Evolutionary conservation across 2,113 vertebrate genomes (phyloP), one percentile per base, ranked within the genome.

Genomic region (Syngnathoides biaculeatus): DNA sequence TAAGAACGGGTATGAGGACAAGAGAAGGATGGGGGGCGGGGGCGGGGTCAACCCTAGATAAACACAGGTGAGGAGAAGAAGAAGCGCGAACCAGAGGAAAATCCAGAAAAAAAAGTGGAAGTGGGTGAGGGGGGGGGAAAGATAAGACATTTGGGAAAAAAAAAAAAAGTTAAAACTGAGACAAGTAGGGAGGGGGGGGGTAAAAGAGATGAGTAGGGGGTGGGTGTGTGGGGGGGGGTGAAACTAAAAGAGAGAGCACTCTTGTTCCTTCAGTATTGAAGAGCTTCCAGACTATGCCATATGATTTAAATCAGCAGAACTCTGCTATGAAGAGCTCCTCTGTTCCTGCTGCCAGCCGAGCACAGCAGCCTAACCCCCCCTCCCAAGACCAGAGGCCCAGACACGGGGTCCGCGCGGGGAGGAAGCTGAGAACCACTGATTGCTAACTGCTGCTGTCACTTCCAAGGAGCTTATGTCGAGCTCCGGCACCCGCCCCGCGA

Each of bases 301-400:
- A 93, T 94, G 92, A 94, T 93, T 94, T 92, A 93, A 94, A 94
- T 94, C 92, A 94, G 84, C 89, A 92, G 92, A 92, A 92, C 90
- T 90, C 90, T 83, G 90, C 91, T 91, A 93, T 93, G 93, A 93
- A 94, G 93, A 92, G 87, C 80, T 88, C 88, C 91, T 93, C 91
- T 94, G 93, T 94, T 92, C 87, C 88, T 86, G 79, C 87, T 93
- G 92, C 93, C 93, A 94, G 92, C 85, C 86, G 89, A 84, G 79
- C 83, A 89, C 88, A 89, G 89, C 89, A 87, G 90, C 87, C 85
- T 87, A 85, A 80, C 82, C 79, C 79, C 70, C 85, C 79, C 85
- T 87, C 86, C 83, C 75, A 75, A 82, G 86, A 86, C 85, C 88
- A 77, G 82, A 88, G 89, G 85, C 90, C 89, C 85, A 85, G 85